phyloP scores from a whole-genome alignment of 2,113 vertebrate genomes.

The Trogon surrucura region DNA sequence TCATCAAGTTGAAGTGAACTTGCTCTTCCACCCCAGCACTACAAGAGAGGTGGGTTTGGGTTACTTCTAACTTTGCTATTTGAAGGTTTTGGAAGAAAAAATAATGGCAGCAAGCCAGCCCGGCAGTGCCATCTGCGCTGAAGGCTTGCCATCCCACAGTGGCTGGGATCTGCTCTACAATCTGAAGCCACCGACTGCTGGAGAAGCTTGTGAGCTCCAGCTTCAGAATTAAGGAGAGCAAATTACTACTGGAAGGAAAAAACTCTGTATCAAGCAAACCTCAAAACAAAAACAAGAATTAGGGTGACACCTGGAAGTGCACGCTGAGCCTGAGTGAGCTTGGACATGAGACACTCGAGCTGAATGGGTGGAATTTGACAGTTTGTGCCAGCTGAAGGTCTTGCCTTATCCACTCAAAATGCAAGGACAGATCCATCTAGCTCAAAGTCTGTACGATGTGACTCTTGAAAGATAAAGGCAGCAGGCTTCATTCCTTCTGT shows the following conservation, averaged over 20 bases:
- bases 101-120: background rate
- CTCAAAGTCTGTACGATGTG: background rate
- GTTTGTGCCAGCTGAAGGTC: background rate
- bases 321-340: background rate
- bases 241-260: background rate
- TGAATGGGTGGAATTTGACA: background rate
- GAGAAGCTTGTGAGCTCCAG: background rate
- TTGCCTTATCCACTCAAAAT: background rate
- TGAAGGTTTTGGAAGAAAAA: background rate
- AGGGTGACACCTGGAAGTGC: background rate
- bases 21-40: background rate
- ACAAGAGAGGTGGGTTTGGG: background rate
- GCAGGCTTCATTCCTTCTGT: rapidly evolving
- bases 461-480: background rate
- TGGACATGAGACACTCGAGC: background rate
- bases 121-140: background rate
- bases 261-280: background rate
- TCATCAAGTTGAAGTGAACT: background rate
- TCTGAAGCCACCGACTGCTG: background rate
- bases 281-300: background rate
- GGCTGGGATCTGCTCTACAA: background rate
- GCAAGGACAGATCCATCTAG: background rate
- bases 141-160: background rate
- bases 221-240: background rate
- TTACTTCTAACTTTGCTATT: background rate